A percentile compares a stretch with the other conserved stretches of the same genome.
phyloP scores from a whole-genome alignment of 2,888 invertebrate species.

The Perdita meconis region DNA sequence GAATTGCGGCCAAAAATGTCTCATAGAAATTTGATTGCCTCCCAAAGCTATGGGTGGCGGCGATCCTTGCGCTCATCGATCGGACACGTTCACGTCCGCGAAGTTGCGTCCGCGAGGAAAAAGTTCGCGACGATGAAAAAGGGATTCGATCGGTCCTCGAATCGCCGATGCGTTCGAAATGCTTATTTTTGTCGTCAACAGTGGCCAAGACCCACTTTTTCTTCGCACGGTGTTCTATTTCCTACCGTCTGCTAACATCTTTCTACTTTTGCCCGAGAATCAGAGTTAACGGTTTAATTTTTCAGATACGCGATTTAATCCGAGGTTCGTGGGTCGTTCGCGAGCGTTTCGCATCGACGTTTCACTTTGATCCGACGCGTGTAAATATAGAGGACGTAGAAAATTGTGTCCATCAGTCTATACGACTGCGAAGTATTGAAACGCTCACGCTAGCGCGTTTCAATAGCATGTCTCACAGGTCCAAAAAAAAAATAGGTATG shows the following conservation, averaged over 20 bases:
- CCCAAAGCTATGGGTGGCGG: conserved; percentile 5
- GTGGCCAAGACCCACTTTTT: conserved; percentile 68
- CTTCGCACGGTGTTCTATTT: conserved; percentile 58
- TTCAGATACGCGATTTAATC: conserved; percentile 13
- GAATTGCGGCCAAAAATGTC: conserved; percentile 47
- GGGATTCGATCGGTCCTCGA: neutral
- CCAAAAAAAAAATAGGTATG: conserved; percentile 34
- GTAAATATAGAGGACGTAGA: too few species aligned
- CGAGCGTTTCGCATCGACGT: too few species aligned
- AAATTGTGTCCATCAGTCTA: too few species aligned
- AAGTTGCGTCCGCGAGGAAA: neutral
- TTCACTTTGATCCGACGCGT: too few species aligned
- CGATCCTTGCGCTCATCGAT: conserved; percentile 19
- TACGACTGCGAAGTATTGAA: conserved; percentile 4
- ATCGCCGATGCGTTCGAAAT: conserved; percentile 38
- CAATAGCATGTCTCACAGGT: neutral
- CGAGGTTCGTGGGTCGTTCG: neutral
- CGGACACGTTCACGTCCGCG: neutral
- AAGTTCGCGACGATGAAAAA: neutral
- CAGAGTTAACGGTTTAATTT: neutral
- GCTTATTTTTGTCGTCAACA: conserved; percentile 59
- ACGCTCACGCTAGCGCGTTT: conserved; percentile 16
- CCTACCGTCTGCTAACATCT: conserved; percentile 43
- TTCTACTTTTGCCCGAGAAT: conserved; percentile 45
- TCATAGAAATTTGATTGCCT: conserved; percentile 36